Conservation (phyloP, 2,888 invertebrate species). For the Diaprepes abbreviatus region DNA sequence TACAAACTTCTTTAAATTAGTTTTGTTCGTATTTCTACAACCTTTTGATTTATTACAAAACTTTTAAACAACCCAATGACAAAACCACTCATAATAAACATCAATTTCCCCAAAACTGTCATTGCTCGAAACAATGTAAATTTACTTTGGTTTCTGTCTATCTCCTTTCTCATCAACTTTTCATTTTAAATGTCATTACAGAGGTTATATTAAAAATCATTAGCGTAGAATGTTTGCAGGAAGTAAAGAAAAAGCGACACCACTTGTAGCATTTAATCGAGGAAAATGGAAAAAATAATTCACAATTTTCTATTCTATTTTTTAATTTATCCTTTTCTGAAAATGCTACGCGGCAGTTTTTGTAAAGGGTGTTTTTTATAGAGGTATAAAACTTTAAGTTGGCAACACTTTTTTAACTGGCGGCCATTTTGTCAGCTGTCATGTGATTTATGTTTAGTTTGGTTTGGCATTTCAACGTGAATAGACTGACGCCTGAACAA, state of each 20-base stretch:
- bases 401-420: too few relatives aligned
- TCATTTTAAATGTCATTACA: constrained; percentile 24
- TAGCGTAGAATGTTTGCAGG: neutral
- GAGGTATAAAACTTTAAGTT: too few relatives aligned
- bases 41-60: constrained; percentile 24
- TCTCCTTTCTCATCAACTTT: constrained; percentile 33
- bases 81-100: constrained; percentile 32
- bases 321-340: too few relatives aligned
- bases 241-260: neutral
- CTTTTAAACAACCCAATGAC: constrained; percentile 25
- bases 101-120: constrained; percentile 30
- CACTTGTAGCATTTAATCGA: too few relatives aligned
- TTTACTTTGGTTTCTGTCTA: constrained; percentile 26
- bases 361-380: too few relatives aligned
- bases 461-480: too few relatives aligned
- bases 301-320: too few relatives aligned
- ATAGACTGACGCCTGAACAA: too few relatives aligned
- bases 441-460: too few relatives aligned
- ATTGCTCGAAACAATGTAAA: constrained; percentile 28
- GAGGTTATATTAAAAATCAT: constrained; percentile 20
- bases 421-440: too few relatives aligned
- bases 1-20: neutral
- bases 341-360: too few relatives aligned
- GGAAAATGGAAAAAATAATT: too few relatives aligned
- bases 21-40: neutral